Base-by-base conservation (phyloP, 2,797 vertebrate genomes). In the Aplochiton taeniatus region DNA sequence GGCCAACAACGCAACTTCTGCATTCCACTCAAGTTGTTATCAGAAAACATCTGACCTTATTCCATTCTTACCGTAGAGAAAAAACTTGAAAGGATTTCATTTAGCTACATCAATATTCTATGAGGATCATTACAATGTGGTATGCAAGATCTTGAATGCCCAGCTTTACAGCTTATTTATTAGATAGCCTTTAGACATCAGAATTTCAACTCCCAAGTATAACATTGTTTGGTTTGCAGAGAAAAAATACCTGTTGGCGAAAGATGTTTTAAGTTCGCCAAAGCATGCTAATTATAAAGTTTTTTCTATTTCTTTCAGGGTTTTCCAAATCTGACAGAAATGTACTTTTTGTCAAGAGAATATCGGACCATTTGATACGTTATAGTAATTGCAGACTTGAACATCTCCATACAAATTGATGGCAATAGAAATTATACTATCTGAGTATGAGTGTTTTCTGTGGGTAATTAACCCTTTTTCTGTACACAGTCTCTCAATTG, bases 391-490 rank as follows among this genome's bases (percentile, higher is more conserved):
- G 82, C 63, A 74, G 82, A 81, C 87, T 87, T 93, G 89, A 90
- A 86, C 91, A 76, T 47, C 60, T 17, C 11, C 54, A 70, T 74
- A 72, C 72, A 70, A 47, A 31, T 75, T 43, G 86, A 83, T 83
- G 76, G 87, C 84, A 76, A 81, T 77, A 78, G 75, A 79, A 91
- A 85, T 87, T 85, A 91, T 88, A 78, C 75, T 41, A 67, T 88
- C 84, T 84, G 72, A 90, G 83, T 77, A 89, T 72, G 90, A 92
- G 85, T 87, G 76, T 83, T 88, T 90, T 88, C 85, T 75, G 77
- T 63, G 85, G 79, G 72, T 86, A 88, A 87, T 80, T 85, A 80
- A 92, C 75, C 89, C 73, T 84, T 87, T 89, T 85, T 84, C 80
- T 85, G 85, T 85, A 77, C 70, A 90, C 78, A 89, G 86, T 85